Evolutionary conservation across 2,113 vertebrate species (phyloP).

Genomic region (Eonycteris spelaea): DNA sequence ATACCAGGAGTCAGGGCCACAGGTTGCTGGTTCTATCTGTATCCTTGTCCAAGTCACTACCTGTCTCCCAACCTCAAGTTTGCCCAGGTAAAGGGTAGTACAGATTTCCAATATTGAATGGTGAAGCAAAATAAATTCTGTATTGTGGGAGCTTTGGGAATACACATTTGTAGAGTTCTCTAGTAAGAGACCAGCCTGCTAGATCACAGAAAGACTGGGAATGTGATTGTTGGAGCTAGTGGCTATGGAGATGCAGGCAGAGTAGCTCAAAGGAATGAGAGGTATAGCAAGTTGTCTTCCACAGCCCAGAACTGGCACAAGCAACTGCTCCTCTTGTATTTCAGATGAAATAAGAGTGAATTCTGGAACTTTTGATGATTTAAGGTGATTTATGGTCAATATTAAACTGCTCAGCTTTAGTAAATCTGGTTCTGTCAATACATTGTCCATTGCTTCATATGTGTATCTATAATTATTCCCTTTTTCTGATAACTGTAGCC

Average conservation of each 20-base stretch:
- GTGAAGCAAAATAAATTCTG: slow-evolving; percentile 7
- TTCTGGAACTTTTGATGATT: slow-evolving; percentile 57
- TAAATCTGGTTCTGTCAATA: slow-evolving; percentile 68
- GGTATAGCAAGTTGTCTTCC: slow-evolving; percentile 32
- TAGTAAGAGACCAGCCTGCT: neutral
- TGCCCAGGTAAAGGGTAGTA: slow-evolving; percentile 31
- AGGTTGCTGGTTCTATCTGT: slow-evolving; percentile 51
- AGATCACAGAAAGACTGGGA: neutral
- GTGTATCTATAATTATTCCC: slow-evolving; percentile 43
- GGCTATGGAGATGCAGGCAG: slow-evolving; percentile 20
- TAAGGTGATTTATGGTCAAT: slow-evolving; percentile 60
- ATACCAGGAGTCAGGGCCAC: neutral
- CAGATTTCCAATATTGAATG: slow-evolving; percentile 4
- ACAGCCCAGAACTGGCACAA: slow-evolving; percentile 59
- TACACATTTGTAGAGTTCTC: slow-evolving; percentile 3
- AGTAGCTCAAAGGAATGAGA: slow-evolving; percentile 38
- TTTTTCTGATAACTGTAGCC: slow-evolving; percentile 64
- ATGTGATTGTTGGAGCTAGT: neutral
- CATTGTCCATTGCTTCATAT: slow-evolving; percentile 41
- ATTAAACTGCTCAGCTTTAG: slow-evolving; percentile 62
- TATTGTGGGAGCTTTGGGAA: slow-evolving; percentile 21
- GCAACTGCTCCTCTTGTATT: slow-evolving; percentile 25
- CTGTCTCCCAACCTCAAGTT: slow-evolving; percentile 25
- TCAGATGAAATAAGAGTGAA: slow-evolving; percentile 26
- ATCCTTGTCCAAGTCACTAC: slow-evolving; percentile 39